Evolutionary conservation across 2,888 invertebrate species (phyloP).

Genomic region (Ypsolopha sequella): DNA sequence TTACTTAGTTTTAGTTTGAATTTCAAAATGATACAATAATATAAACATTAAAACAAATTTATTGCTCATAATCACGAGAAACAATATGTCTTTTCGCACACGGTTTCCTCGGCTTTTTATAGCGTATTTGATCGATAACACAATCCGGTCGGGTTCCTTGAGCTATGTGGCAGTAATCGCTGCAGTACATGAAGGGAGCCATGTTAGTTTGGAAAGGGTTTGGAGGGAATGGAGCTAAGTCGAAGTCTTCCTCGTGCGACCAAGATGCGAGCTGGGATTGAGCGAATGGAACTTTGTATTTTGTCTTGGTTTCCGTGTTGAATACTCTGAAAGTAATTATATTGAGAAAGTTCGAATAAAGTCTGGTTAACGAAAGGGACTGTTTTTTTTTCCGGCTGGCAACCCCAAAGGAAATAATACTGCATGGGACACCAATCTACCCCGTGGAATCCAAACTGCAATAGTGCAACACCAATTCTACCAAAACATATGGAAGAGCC

Average conservation of each 20-base stretch:
- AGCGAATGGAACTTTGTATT: conserved; percentile 43
- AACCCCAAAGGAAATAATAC: too few species aligned
- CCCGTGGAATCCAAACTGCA: too few species aligned
- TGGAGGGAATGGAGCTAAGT: conserved; percentile 47
- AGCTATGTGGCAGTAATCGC: conserved; percentile 54
- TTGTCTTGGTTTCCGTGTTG: conserved; percentile 45
- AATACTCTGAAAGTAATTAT: conserved; percentile 34
- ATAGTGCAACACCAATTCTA: too few species aligned
- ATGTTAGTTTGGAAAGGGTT: conserved; percentile 57
- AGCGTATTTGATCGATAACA: conserved; percentile 43
- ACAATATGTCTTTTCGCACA: conserved; percentile 35
- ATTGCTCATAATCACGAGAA: conserved; percentile 14
- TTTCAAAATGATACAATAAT: too few species aligned
- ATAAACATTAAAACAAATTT: too few species aligned
- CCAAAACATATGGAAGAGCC: too few species aligned
- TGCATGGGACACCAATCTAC: too few species aligned
- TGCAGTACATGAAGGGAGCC: conserved; percentile 62
- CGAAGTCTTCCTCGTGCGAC: conserved; percentile 44
- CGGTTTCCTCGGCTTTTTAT: conserved; percentile 27
- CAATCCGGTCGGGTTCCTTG: conserved; percentile 47
- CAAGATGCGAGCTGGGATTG: conserved; percentile 38
- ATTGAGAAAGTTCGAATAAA: background rate
- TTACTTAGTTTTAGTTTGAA: too few species aligned
- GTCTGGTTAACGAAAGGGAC: background rate
- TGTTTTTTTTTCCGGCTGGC: too few species aligned